Base-by-base conservation (phyloP, 64 coral and sea anemone genomes). In the Anthopleura sola region DNA sequence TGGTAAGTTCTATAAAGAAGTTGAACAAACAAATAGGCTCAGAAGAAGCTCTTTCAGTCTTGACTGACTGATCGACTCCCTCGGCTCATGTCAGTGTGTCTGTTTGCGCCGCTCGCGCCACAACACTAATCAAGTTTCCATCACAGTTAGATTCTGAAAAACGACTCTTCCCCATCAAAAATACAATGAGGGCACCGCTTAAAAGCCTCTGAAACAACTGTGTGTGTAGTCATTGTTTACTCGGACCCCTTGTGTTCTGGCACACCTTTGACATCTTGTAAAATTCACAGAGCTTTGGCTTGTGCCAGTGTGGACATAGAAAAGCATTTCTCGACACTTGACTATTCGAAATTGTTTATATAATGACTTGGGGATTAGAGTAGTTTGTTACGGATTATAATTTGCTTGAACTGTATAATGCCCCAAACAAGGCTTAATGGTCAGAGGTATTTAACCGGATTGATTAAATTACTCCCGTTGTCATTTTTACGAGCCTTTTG, bases 391-490 rank as follows among this genome's bases (percentile, higher is more conserved):
- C 82, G 82, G 82, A 53, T 83, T 83, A 83, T 34, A 57, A 37
- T 83, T 83, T 56, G 82, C 39, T 36, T 19, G 38, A 49, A 56
- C 44, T 83, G 34, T 3, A 83, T 83, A 83, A 56, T 55, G 31
- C 82, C 48, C 49, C 48, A 60, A 83, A 83, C 82, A 83, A 83
- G 15, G 18, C 2, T 12, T 81, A 91, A 91, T 91, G 33, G 89
- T 62, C 40, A 23, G 48, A 68, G 89, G 78, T 91, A 91, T 91
- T 86, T 86, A 81, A 82, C 83, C 78, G 84, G 78, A 49, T 80
- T 82, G 75, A 86, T 85, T 36, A 91, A 91, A 86, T 91, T 82
- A 90, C 83, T 77, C 54, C 88, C 82, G 82, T 60, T 90, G 83
- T 91, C 89, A 86, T 47, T 39, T 86, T 79, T 62, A 80, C 89